These are phyloP conservation scores for Volucella inflata DNA, from an alignment of 2,888 invertebrate genomes.

Conservation along the genomic window DNA sequence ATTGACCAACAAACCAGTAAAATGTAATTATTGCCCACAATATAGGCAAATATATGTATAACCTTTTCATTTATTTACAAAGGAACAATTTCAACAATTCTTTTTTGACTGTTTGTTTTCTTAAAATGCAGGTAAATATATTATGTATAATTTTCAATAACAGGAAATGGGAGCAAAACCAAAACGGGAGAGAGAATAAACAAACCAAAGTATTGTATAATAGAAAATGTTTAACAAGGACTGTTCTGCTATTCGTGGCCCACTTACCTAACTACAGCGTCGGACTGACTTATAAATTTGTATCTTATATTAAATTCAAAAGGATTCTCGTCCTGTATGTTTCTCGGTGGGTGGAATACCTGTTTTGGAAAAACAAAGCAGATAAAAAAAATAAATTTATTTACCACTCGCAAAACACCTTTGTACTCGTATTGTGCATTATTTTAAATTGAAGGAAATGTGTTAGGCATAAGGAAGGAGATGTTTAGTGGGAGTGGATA, in stretches of 20 bases:
- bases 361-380: constrained; percentile 74
- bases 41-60: constrained; percentile 13
- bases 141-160: constrained; percentile 39
- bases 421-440: constrained; percentile 72
- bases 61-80: constrained; percentile 2
- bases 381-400: constrained; percentile 74
- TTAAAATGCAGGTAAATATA: constrained; percentile 40
- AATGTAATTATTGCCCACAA: constrained; percentile 14
- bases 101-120: not conserved
- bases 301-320: constrained; percentile 92
- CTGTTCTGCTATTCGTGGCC: constrained; percentile 61
- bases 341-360: constrained; percentile 86
- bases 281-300: constrained; percentile 91
- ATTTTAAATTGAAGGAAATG: constrained; percentile 71
- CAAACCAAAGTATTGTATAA: constrained; percentile 61
- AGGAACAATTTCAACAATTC: constrained; percentile 56
- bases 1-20: constrained; percentile 14
- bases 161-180: constrained; percentile 37
- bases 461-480: constrained; percentile 50
- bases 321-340: constrained; percentile 88
- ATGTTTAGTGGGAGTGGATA: constrained; percentile 7
- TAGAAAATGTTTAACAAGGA: constrained; percentile 62
- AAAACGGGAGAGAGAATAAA: not conserved
- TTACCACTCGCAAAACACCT: constrained; percentile 68
- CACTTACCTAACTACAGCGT: constrained; percentile 89